phyloP scores from a whole-genome alignment of 2,888 invertebrate genomes.

The Magallana nippona region DNA sequence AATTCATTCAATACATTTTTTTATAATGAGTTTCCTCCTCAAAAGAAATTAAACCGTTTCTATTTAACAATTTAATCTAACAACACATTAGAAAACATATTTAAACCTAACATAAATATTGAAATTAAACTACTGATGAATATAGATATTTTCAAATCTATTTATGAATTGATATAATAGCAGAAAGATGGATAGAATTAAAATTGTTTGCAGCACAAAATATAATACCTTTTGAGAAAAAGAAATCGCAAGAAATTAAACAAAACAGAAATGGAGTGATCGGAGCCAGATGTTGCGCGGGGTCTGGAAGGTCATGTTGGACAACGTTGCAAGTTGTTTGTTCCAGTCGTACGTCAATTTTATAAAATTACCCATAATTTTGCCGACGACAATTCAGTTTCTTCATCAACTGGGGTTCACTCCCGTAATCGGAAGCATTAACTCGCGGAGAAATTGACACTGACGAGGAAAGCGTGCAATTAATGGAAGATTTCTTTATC shows the following conservation, averaged over 20 bases:
- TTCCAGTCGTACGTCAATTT: conserved; percentile 10
- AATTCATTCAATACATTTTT: neutral
- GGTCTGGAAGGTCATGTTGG: neutral
- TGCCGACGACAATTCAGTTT: conserved; percentile 28
- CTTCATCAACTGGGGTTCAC: conserved; percentile 28
- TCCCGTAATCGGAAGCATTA: conserved; percentile 33
- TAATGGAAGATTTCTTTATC: conserved; percentile 6
- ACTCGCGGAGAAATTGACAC: conserved; percentile 27
- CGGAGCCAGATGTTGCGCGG: neutral
- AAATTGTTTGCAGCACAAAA: too few relatives aligned
- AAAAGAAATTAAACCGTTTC: too few relatives aligned
- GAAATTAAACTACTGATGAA: too few relatives aligned
- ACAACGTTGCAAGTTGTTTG: conserved; percentile 15
- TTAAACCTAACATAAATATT: too few relatives aligned
- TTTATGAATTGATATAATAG: too few relatives aligned
- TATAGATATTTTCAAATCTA: too few relatives aligned
- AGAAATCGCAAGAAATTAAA: too few relatives aligned
- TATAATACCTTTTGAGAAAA: too few relatives aligned
- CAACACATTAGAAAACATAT: too few relatives aligned
- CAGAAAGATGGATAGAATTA: too few relatives aligned
- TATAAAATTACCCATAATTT: conserved; percentile 1
- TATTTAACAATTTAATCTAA: too few relatives aligned
- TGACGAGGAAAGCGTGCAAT: conserved; percentile 17
- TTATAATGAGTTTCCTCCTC: too few relatives aligned
- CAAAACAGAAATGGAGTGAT: neutral